A percentile compares a stretch with the other conserved stretches of the same genome.
These are phyloP conservation scores for Sapajus apella DNA, from an alignment of 2,113 vertebrate species.

Conservation along the genomic window DNA sequence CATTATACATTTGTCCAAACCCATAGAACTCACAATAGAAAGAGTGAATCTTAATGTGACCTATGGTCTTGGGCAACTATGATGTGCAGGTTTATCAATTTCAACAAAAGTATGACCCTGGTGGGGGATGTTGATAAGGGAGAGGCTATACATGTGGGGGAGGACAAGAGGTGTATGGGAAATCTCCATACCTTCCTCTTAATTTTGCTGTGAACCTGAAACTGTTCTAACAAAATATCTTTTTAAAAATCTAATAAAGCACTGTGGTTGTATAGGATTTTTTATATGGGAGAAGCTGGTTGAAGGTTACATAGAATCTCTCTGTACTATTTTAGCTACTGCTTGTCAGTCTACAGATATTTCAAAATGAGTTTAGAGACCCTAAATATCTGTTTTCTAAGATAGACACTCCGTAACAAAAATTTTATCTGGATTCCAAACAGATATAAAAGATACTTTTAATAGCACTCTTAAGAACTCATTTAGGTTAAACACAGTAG, in stretches of 20 bases:
- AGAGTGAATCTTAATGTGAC: background rate
- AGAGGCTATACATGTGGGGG: background rate
- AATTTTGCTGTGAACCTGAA: background rate
- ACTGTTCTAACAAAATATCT: background rate
- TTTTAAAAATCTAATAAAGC: background rate
- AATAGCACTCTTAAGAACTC: background rate
- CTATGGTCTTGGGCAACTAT: background rate
- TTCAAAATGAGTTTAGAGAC: slow-evolving; percentile 28
- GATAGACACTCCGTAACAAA: background rate
- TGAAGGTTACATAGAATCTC: background rate
- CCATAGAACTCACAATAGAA: background rate
- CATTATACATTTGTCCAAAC: background rate
- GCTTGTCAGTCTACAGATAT: background rate
- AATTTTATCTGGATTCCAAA: background rate
- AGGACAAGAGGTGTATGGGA: background rate
- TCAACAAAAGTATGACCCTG: background rate
- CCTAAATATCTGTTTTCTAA: background rate
- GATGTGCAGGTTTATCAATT: background rate
- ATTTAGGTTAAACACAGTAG: background rate
- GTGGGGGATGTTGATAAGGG: background rate
- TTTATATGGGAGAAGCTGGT: background rate
- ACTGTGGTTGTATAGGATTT: background rate
- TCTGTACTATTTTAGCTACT: background rate
- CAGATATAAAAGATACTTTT: background rate
- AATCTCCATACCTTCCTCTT: background rate